A percentile compares a stretch with the other conserved stretches of the same genome.
phyloP scores from a whole-genome alignment of 1,140 invertebrate species.

The Drosophila cardini region DNA sequence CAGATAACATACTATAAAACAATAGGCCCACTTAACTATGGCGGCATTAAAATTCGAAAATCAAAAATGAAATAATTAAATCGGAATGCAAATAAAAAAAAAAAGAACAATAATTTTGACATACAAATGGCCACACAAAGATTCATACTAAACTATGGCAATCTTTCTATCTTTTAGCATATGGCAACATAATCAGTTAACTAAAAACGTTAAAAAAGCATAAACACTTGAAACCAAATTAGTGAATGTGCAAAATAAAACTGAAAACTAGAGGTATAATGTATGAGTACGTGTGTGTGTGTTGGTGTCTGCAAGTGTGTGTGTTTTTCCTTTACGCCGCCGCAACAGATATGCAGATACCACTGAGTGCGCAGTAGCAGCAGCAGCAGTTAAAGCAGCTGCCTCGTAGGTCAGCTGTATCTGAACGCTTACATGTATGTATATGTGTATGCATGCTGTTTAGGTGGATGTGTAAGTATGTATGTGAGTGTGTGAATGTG shows the following conservation, averaged over 20 bases:
- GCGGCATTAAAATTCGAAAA: conserved; percentile 8
- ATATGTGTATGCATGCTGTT: conserved; percentile 18
- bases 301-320: conserved; percentile 18
- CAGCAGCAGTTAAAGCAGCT: conserved; percentile 44
- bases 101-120: background rate
- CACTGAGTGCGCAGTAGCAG: conserved; percentile 41
- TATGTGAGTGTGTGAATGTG: conserved; percentile 21
- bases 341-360: conserved; percentile 47
- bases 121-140: conserved; percentile 6
- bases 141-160: conserved; percentile 2
- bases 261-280: conserved; percentile 9
- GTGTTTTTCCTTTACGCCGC: conserved; percentile 9
- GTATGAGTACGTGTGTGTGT: conserved; percentile 38
- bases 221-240: background rate
- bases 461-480: conserved; percentile 10
- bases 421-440: conserved; percentile 14
- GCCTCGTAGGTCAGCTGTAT: conserved; percentile 44
- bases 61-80: conserved; percentile 14
- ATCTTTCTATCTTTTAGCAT: background rate
- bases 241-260: conserved; percentile 28
- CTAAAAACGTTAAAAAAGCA: conserved; percentile 1
- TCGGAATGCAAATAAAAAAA: conserved; percentile 8
- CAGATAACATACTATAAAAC: conserved; percentile 24
- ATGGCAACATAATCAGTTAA: conserved; percentile 14
- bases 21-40: conserved; percentile 28